These are phyloP conservation scores for Drosophila monieri DNA, from an alignment of 2,888 invertebrate genomes.

Conservation along the genomic window DNA sequence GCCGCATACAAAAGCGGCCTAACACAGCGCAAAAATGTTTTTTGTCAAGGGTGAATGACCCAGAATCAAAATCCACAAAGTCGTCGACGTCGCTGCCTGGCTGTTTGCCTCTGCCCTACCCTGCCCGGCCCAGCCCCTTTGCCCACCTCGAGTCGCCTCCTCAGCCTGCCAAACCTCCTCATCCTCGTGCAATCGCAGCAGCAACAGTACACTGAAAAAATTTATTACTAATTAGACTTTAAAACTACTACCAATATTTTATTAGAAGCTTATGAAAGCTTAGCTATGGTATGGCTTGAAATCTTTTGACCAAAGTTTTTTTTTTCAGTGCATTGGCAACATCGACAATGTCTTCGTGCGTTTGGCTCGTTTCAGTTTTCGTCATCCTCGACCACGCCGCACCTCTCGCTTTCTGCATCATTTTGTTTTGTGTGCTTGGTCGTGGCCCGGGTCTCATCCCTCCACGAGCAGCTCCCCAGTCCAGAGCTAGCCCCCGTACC, in stretches of 20 bases:
- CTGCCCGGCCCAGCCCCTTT: conserved; percentile 28
- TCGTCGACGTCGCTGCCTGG: conserved; percentile 55
- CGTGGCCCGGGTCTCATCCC: conserved; percentile 39
- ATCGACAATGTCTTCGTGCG: conserved; percentile 43
- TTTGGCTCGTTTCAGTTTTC: conserved; percentile 49
- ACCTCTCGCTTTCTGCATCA: conserved; percentile 44
- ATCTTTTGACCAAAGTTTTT: not conserved
- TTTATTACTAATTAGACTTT: too few relatives aligned
- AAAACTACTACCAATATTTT: not conserved
- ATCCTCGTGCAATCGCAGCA: conserved; percentile 23
- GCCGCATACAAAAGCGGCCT: conserved; percentile 70
- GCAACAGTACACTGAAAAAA: conserved; percentile 2
- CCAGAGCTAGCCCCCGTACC: not conserved
- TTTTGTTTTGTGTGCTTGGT: conserved; percentile 52
- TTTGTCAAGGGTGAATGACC: conserved; percentile 82
- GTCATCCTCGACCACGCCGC: conserved; percentile 37
- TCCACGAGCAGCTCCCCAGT: not conserved
- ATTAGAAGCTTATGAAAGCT: too few relatives aligned
- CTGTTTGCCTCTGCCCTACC: conserved; percentile 30
- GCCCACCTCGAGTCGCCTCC: conserved; percentile 24
- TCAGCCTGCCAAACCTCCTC: conserved; percentile 12
- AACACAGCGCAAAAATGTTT: conserved; percentile 75
- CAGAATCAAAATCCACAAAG: conserved; percentile 80
- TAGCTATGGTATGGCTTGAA: too few relatives aligned
- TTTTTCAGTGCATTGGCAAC: conserved; percentile 5